phyloP scores from a whole-genome alignment of 2,113 vertebrate genomes.

The Laterallus jamaicensis region DNA sequence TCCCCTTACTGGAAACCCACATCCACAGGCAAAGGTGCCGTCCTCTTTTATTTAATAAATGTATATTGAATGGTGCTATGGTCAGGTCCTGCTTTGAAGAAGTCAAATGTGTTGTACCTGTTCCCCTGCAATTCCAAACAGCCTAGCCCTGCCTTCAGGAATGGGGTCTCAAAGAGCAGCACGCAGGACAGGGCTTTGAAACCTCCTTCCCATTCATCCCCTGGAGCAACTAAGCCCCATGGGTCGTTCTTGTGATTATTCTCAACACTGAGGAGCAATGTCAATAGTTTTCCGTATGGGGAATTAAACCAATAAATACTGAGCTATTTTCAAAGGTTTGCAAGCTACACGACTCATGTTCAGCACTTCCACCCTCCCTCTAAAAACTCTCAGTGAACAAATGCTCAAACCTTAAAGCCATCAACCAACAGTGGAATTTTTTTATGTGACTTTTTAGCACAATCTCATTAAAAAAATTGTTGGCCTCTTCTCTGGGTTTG shows the following conservation, averaged over 20 bases:
- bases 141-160: background rate
- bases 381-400: background rate
- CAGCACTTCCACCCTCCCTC: background rate
- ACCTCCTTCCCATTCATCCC: background rate
- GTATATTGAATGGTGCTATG: background rate
- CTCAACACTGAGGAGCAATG: background rate
- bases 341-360: background rate
- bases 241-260: background rate
- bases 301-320: background rate
- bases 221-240: accelerated
- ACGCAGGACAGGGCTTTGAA: background rate
- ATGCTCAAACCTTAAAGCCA: background rate
- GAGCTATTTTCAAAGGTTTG: background rate
- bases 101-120: accelerated
- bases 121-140: background rate
- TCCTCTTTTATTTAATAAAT: background rate
- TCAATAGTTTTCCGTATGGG: background rate
- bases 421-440: background rate
- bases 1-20: accelerated
- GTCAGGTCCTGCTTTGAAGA: background rate
- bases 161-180: background rate
- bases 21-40: background rate
- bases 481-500: background rate
- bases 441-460: background rate
- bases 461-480: background rate